These are phyloP conservation scores for Smutsia gigantea DNA, from an alignment of 2,797 vertebrate species.

Conservation along the genomic window DNA sequence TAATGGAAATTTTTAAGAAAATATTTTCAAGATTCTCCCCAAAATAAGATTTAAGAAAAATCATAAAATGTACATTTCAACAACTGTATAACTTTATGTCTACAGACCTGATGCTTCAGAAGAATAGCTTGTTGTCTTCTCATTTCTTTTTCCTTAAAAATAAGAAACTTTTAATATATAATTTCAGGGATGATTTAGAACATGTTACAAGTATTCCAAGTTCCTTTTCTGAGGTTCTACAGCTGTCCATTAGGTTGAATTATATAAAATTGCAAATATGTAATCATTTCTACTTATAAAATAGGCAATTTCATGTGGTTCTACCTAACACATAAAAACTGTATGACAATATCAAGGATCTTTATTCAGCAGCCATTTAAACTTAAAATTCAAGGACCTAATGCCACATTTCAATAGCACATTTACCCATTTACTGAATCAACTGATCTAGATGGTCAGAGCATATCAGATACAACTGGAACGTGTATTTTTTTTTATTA, in stretches of 20 bases:
- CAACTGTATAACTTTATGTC: neutral
- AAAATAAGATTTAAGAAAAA: conserved; percentile 46
- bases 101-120: conserved; percentile 96
- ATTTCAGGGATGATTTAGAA: conserved; percentile 45
- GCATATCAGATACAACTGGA: neutral
- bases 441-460: neutral
- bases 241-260: conserved; percentile 14
- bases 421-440: neutral
- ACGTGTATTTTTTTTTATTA: conserved; percentile 4
- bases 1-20: conserved; percentile 73
- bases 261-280: conserved; percentile 30
- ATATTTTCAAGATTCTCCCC: conserved; percentile 73
- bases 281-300: conserved; percentile 8
- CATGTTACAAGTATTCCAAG: conserved; percentile 5
- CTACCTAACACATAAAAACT: neutral
- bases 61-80: conserved; percentile 62
- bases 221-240: neutral
- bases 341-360: neutral
- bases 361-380: neutral
- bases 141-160: conserved; percentile 95
- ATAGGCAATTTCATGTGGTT: neutral
- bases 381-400: conserved; percentile 40
- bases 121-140: conserved; percentile 95
- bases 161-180: conserved; percentile 72
- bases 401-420: conserved; percentile 7